These are phyloP conservation scores for Nipponacmea schrenckii DNA, from an alignment of 2,888 invertebrate species.

Conservation along the genomic window DNA sequence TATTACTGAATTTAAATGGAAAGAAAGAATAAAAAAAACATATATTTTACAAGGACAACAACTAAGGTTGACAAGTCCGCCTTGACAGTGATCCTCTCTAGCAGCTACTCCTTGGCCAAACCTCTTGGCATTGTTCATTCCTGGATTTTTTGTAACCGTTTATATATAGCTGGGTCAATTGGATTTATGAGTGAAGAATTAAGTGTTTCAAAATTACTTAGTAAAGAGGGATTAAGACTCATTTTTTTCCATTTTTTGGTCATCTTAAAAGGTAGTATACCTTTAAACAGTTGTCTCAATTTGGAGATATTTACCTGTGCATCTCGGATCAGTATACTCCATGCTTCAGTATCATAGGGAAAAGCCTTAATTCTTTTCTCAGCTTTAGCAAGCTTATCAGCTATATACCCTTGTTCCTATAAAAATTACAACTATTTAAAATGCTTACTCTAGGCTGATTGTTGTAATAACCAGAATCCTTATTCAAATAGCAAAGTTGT, in stretches of 20 bases:
- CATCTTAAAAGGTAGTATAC: no score
- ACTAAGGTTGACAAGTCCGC: no score
- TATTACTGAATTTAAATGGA: not conserved
- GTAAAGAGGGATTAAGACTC: not conserved
- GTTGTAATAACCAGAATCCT: no score
- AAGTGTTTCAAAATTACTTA: not conserved
- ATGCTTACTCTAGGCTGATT: no score
- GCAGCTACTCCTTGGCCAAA: no score
- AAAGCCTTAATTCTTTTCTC: slow-evolving; percentile 79
- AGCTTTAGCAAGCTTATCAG: slow-evolving; percentile 69
- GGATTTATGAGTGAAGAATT: no score
- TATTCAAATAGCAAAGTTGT: no score
- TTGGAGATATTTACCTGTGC: slow-evolving; percentile 74
- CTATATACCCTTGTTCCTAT: slow-evolving; percentile 57
- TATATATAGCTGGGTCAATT: no score
- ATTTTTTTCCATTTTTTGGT: slow-evolving; percentile 1
- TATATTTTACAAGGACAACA: no score
- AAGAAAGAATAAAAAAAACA: no score
- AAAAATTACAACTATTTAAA: slow-evolving; percentile 9
- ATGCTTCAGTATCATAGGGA: slow-evolving; percentile 95
- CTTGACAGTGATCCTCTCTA: not conserved
- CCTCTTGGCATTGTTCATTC: no score
- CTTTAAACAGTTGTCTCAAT: not conserved
- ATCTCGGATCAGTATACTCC: slow-evolving; percentile 95
- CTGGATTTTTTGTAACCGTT: no score